Conservation (phyloP, 2,888 invertebrate species). For the Vandiemenella viatica region DNA sequence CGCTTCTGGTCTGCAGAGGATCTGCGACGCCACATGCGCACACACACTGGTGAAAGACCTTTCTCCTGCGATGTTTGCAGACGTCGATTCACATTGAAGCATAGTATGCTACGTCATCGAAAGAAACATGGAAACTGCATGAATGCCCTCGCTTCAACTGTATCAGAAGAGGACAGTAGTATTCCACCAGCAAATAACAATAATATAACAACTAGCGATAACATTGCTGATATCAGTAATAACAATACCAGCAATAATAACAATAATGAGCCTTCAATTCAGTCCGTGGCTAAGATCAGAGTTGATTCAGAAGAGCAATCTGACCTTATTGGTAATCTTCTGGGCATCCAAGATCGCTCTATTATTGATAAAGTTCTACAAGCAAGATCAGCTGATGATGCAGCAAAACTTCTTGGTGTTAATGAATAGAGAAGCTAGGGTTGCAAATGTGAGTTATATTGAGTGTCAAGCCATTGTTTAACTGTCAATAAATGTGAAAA, state of each 20-base stretch:
- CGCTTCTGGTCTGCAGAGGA: constrained; percentile 94
- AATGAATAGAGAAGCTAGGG: constrained; percentile 28
- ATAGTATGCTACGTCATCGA: constrained; percentile 85
- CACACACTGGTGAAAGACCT: constrained; percentile 82
- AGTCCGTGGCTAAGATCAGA: background rate
- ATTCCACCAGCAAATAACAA: constrained; percentile 9
- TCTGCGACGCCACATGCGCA: constrained; percentile 81
- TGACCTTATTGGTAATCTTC: constrained; percentile 76
- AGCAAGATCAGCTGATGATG: constrained; percentile 61
- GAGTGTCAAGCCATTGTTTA: too few relatives aligned
- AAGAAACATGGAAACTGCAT: constrained; percentile 57
- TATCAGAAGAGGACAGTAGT: background rate
- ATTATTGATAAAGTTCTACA: constrained; percentile 71
- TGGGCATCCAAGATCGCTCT: constrained; percentile 74
- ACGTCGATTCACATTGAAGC: constrained; percentile 78
- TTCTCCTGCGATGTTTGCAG: constrained; percentile 83
- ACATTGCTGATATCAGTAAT: constrained; percentile 1
- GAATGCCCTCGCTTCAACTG: background rate
- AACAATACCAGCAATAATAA: constrained; percentile 13
- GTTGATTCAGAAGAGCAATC: constrained; percentile 6
- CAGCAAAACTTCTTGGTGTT: constrained; percentile 74
- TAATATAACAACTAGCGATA: constrained; percentile 2
- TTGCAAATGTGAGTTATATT: too few relatives aligned
- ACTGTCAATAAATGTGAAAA: background rate
- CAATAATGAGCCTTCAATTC: constrained; percentile 6